Percentiles rank a stretch among this genome's conserved stretches.
These are phyloP conservation scores for Pipistrellus kuhlii DNA, from an alignment of 2,797 vertebrate species.

Conservation along the genomic window DNA sequence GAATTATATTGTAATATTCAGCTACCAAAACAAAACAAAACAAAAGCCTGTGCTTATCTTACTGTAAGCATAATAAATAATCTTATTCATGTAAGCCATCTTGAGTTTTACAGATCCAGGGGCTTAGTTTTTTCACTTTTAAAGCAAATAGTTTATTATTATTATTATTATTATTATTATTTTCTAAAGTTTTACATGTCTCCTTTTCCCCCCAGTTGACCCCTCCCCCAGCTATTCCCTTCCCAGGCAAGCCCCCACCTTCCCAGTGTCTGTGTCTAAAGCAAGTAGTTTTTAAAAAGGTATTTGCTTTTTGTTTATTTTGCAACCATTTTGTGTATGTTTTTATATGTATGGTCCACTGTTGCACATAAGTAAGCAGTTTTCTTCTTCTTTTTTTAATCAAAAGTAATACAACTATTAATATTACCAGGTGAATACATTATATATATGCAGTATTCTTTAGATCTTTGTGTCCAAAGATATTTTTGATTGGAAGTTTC, in stretches of 20 bases:
- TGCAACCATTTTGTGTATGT: conserved; percentile 69
- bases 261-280: not conserved
- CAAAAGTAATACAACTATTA: conserved; percentile 70
- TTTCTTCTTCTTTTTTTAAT: conserved; percentile 67
- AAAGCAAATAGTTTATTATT: not conserved
- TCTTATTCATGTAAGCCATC: conserved; percentile 52
- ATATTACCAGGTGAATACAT: conserved; percentile 74
- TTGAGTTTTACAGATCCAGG: conserved; percentile 35
- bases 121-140: conserved; percentile 23
- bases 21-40: conserved; percentile 71
- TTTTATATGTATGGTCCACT: conserved; percentile 29
- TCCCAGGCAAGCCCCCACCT: no score
- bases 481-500: conserved; percentile 19
- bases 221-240: no score
- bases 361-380: conserved; percentile 49
- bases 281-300: not conserved
- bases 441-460: conserved; percentile 43
- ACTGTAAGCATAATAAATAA: not conserved
- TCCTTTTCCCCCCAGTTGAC: no score
- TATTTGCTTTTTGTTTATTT: conserved; percentile 49
- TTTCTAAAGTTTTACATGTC: no score
- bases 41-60: not conserved
- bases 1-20: conserved; percentile 66
- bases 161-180: no score
- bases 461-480: not conserved